These are phyloP conservation scores for Apamea anceps DNA, from an alignment of 2,888 invertebrate genomes.

Conservation along the genomic window DNA sequence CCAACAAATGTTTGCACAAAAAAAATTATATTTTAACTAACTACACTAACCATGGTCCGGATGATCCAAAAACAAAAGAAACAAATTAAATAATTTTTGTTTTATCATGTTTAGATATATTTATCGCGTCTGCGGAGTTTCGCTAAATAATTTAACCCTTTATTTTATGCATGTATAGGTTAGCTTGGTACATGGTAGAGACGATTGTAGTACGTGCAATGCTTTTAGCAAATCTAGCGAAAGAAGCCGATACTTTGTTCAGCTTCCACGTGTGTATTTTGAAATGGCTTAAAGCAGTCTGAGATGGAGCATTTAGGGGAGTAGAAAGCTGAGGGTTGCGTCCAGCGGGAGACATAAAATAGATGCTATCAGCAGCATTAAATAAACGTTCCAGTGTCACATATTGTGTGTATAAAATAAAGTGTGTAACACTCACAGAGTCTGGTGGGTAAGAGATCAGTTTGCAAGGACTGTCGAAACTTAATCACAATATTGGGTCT, in stretches of 20 bases:
- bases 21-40: not conserved
- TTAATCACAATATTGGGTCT: not conserved
- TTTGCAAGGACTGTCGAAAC: not conserved
- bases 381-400: slow-evolving; percentile 47
- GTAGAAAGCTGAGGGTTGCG: slow-evolving; percentile 46
- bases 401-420: slow-evolving; percentile 48
- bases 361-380: slow-evolving; percentile 54
- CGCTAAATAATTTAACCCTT: not conserved
- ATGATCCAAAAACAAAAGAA: too few species aligned
- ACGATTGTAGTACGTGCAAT: not conserved
- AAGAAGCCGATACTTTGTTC: not conserved
- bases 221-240: not conserved
- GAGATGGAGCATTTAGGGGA: slow-evolving; percentile 9
- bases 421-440: slow-evolving; percentile 8
- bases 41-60: too few species aligned
- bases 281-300: slow-evolving; percentile 25
- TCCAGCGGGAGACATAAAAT: slow-evolving; percentile 58
- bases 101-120: not conserved
- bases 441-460: not conserved
- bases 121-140: too few species aligned
- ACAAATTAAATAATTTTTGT: not conserved
- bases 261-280: slow-evolving; percentile 7
- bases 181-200: not conserved
- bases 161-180: not conserved
- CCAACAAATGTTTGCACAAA: not conserved